These are phyloP conservation scores for Athene cunicularia DNA, from an alignment of 2,113 vertebrate genomes.

Conservation along the genomic window DNA sequence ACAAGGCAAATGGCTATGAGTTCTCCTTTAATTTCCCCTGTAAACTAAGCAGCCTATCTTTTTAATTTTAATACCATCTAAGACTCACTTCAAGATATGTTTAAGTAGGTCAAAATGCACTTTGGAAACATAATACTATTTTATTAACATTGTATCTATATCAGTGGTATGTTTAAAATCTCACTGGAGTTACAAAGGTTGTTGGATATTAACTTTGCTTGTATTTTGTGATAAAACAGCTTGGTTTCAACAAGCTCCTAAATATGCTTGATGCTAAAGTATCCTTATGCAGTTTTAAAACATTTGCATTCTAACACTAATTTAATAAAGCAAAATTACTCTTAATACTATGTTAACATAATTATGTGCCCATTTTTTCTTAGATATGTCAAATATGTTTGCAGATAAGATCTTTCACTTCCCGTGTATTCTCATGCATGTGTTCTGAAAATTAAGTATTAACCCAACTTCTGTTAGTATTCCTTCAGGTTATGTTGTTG, in stretches of 20 bases:
- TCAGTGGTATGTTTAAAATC: background rate
- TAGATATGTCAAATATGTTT: background rate
- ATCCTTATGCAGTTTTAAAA: background rate
- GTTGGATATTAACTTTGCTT: background rate
- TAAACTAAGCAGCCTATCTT: background rate
- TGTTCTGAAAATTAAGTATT: background rate
- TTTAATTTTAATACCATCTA: background rate
- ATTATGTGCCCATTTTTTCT: background rate
- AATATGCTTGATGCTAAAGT: background rate
- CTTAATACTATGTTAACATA: background rate
- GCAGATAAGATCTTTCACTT: background rate
- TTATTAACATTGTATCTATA: background rate
- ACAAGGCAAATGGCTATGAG: background rate
- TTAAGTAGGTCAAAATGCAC: background rate
- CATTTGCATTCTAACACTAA: background rate
- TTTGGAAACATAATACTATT: background rate
- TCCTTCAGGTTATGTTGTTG: background rate
- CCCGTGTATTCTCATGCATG: background rate
- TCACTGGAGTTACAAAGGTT: background rate
- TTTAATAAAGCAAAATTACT: background rate
- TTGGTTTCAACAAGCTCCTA: background rate
- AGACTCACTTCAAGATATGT: background rate
- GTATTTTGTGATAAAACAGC: background rate
- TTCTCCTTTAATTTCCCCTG: background rate
- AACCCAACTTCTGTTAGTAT: background rate